Base-by-base conservation (phyloP, 2,888 invertebrate genomes). In the Trichopria drosophilae region DNA sequence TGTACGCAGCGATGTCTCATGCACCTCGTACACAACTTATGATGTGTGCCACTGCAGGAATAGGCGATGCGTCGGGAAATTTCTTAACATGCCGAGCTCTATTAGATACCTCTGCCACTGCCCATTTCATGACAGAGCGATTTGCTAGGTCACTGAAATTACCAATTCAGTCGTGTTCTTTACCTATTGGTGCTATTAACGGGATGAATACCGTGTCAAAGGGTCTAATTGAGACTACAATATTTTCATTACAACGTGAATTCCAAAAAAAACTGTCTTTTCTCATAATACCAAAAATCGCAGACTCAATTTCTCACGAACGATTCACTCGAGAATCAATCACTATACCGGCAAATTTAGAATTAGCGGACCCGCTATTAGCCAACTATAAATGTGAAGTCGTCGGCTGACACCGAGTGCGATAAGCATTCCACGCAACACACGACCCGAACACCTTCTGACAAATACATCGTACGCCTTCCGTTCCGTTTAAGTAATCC, bases 391-490 rank as follows among this genome's bases (percentile, higher is more conserved):
- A 19, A n/a, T 7, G 15, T 28, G 7, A 5, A 31, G 5, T 29
- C 36, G 1, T n/a, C 18, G 12, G 51, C 54, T 6, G 57, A 55
- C 28, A 22, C 20, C 16, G 16, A 22, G 32, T 53, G 56, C 24
- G 58, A 58, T 15, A 35, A 40, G 12, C 41, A 51, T 34, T 61
- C 55, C 26, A 29, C 12, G 19, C 22, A 39, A 32, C 47, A 36
- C 16, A 16, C 29, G 6, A 28, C n/a, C 5, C 35, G 57, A 23
- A 35, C 43, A n/a, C 6, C 13, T 7, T 18, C 37, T 2, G 59
- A 60, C 1, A 31, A 45, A 44, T 60, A 57, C 36, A 23, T 49
- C 10, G 59, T 60, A 2, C 31, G 45, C 1, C 44, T 62, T 4
- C 59, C 56, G 6, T 57, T 58, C 32, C 34, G 37, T 39, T 18